A percentile compares a stretch with the other conserved stretches of the same genome.
Conservation (phyloP, 2,888 invertebrate genomes). For the Cyrtodaria siliqua region DNA sequence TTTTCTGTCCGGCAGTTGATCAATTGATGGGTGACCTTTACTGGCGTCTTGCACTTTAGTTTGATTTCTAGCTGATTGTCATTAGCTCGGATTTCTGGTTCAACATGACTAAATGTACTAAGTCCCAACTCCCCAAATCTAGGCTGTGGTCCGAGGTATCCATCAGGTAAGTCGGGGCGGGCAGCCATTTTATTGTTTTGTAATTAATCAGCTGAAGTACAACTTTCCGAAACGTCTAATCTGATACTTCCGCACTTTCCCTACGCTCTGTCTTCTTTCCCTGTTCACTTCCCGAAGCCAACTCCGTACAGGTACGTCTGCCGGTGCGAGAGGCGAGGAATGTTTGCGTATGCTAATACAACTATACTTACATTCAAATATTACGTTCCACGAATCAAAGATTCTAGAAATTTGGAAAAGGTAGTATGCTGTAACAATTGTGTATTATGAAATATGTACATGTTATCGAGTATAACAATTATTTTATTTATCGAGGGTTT, state of each 20-base stretch:
- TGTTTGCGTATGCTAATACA: constrained; percentile 9
- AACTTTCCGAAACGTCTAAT: too few species aligned
- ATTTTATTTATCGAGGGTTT: too few species aligned
- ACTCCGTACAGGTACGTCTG: constrained; percentile 5
- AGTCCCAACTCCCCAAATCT: constrained; percentile 76
- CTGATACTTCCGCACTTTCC: too few species aligned
- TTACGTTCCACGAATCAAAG: too few species aligned
- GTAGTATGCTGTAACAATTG: too few species aligned
- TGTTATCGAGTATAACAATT: too few species aligned
- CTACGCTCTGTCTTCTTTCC: background rate
- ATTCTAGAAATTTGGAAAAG: too few species aligned
- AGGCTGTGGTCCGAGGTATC: constrained; percentile 79
- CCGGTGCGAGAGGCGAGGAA: constrained; percentile 3
- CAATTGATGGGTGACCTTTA: constrained; percentile 78
- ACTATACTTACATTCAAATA: constrained; percentile 16
- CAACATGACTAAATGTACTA: constrained; percentile 68
- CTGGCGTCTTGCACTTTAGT: constrained; percentile 64
- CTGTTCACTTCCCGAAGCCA: constrained; percentile 1
- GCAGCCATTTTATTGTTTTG: constrained; percentile 63
- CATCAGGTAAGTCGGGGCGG: constrained; percentile 74
- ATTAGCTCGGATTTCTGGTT: constrained; percentile 64
- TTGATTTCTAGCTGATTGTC: constrained; percentile 76
- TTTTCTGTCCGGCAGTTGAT: constrained; percentile 66
- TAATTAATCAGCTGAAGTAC: too few species aligned
- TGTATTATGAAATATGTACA: too few species aligned